Evolutionary conservation across 2,888 invertebrate genomes (phyloP).

Genomic region (Busseola fusca): DNA sequence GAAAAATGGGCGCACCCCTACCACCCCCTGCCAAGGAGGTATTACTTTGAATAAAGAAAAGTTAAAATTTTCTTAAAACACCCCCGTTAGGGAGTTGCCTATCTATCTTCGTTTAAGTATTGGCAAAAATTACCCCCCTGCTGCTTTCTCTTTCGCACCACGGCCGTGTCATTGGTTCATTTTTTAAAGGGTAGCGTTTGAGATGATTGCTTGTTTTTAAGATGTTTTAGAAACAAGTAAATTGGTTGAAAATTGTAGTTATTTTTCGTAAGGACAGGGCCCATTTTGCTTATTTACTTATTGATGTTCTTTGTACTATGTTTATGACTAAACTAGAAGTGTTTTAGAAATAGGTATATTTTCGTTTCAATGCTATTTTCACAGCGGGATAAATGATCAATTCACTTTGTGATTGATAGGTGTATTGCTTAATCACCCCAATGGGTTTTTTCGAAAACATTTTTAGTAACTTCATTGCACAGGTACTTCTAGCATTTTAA

Average conservation of each 20-base stretch:
- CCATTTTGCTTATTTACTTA: neutral
- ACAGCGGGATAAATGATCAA: neutral
- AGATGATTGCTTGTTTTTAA: constrained; percentile 60
- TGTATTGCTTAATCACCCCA: too few species aligned
- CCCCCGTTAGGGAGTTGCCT: constrained; percentile 77
- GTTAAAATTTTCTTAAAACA: constrained; percentile 88
- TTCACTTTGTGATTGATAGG: too few species aligned
- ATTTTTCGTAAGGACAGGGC: neutral
- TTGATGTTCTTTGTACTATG: neutral
- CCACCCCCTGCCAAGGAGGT: constrained; percentile 64
- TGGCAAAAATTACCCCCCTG: constrained; percentile 85
- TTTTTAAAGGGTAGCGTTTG: constrained; percentile 74
- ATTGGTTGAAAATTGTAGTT: constrained; percentile 10
- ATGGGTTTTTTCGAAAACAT: neutral
- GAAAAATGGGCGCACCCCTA: constrained; percentile 79
- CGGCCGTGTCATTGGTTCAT: constrained; percentile 79
- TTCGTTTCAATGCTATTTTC: neutral
- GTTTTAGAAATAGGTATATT: neutral
- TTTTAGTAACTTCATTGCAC: neutral
- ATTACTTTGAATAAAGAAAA: constrained; percentile 87
- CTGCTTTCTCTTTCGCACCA: constrained; percentile 74
- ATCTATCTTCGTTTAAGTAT: constrained; percentile 89
- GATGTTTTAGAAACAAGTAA: constrained; percentile 25
- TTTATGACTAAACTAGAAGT: neutral
- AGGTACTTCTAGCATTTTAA: neutral